Base-by-base conservation (phyloP, 2,888 invertebrate genomes). In the Oasisia sp. region DNA sequence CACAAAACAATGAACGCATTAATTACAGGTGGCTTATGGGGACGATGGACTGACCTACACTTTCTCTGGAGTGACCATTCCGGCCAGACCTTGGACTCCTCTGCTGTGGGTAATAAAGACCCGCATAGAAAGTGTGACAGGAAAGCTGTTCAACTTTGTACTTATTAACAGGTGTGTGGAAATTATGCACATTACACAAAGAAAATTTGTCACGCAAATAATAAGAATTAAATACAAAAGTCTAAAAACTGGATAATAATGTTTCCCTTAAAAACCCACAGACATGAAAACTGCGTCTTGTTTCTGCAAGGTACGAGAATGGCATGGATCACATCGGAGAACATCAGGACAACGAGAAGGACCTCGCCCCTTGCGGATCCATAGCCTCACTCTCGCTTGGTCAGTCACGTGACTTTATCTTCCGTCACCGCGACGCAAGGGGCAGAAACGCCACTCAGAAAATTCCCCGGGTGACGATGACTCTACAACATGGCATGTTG, bases 311-410 rank as follows among this genome's bases (percentile, higher is more conserved):
- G 95, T 98, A 98, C 95, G 97, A 97, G 95, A 97, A 97, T 96
- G 98, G 98, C 19, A 95, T 96, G 89, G 98, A 98, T 95, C 97
- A 97, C 94, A 97, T 98, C 96, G 97, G 98, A 14, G 97, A 97
- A 94, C 98, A 98, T 94, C 97, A 97, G 95, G 98, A 98, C 95
- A 97, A 97, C 94, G 98, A 98, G 96, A 97, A 97, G 19, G 98
- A 98, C 93, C 96, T 98, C 93, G 97, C 97, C 94, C 96, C 96
- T 12, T 95, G 96, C 4, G 97, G 96, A 91, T 97, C 98, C 0
- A 98, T 98, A 94, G 97, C 97, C 4, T 98, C 98, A 0, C 95
- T 98, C 38, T 97, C 97, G 9, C 96, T 98, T 19, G 98, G 98
- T 0, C 97, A 97, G 95, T 96, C 97, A 92, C 96, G 98, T 94